Evolutionary conservation across 2,888 invertebrate species (phyloP).

Genomic region (Baronia brevicornis): DNA sequence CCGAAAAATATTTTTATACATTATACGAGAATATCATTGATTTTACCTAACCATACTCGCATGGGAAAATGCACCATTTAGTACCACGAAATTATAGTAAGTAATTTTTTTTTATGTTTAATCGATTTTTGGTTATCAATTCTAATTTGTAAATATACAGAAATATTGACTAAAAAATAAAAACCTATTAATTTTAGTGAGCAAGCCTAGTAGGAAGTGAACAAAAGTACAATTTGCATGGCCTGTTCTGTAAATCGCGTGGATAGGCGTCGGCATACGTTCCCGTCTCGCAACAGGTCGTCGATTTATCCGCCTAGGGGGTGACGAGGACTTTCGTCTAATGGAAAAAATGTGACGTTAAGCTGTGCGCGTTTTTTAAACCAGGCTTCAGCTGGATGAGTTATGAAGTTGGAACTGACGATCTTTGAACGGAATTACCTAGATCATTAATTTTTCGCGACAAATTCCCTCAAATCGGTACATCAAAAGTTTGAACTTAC

Average conservation of each 20-base stretch:
- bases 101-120: too few relatives aligned
- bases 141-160: too few relatives aligned
- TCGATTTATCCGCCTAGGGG: slow-evolving; percentile 46
- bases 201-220: too few relatives aligned
- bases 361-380: slow-evolving; percentile 44
- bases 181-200: too few relatives aligned
- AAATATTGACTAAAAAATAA: too few relatives aligned
- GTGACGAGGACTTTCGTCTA: slow-evolving; percentile 45
- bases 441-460: slow-evolving; percentile 35
- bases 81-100: too few relatives aligned
- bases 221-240: slow-evolving; percentile 59
- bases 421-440: slow-evolving; percentile 40
- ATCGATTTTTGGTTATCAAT: too few relatives aligned
- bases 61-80: too few relatives aligned
- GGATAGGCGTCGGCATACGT: slow-evolving; percentile 37
- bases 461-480: slow-evolving; percentile 19
- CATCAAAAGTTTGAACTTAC: slow-evolving; percentile 7
- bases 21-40: too few relatives aligned
- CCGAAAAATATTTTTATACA: too few relatives aligned
- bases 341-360: slow-evolving; percentile 63
- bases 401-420: slow-evolving; percentile 42
- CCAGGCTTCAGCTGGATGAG: slow-evolving; percentile 45
- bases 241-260: slow-evolving; percentile 32
- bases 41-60: too few relatives aligned
- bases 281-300: slow-evolving; percentile 56